These are phyloP conservation scores for Carabus problematicus DNA, from an alignment of 2,888 invertebrate species.

Conservation along the genomic window DNA sequence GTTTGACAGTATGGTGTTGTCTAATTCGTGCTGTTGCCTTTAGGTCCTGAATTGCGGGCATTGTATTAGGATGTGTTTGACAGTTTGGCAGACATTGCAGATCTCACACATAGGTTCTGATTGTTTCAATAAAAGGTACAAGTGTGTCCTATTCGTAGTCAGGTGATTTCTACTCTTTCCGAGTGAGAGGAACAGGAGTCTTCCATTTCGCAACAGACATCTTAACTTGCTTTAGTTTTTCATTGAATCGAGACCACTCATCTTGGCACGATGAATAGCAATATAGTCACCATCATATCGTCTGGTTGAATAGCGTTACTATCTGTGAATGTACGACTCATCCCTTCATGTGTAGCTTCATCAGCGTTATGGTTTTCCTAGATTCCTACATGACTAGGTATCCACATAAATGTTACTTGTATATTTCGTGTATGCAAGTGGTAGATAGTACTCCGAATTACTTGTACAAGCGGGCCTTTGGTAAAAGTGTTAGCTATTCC, in stretches of 20 bases:
- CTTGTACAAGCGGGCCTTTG: not conserved
- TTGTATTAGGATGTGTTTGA: slow-evolving; percentile 12
- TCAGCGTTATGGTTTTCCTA: slow-evolving; percentile 14
- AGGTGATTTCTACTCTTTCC: slow-evolving; percentile 11
- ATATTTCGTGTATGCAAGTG: not conserved
- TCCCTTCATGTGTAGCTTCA: not conserved
- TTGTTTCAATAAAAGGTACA: not conserved
- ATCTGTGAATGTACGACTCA: not conserved
- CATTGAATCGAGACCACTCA: slow-evolving; percentile 3
- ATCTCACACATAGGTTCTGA: not conserved
- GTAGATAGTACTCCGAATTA: too few species aligned
- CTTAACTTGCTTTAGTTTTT: slow-evolving; percentile 18
- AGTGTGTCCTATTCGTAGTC: slow-evolving; percentile 14
- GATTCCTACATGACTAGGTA: slow-evolving; percentile 10
- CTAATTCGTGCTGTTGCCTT: slow-evolving; percentile 4
- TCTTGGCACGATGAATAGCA: not conserved
- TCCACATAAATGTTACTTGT: slow-evolving; percentile 9
- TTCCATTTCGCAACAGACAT: slow-evolving; percentile 10
- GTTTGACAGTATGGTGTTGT: too few species aligned
- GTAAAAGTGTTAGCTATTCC: not conserved
- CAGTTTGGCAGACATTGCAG: slow-evolving; percentile 12
- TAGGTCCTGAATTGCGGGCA: not conserved
- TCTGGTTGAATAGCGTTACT: slow-evolving; percentile 4
- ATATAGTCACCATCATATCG: slow-evolving; percentile 8
- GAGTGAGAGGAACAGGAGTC: slow-evolving; percentile 1